Evolutionary conservation across 2,797 vertebrate species (phyloP).

Genomic region (Meriones psammophilus): DNA sequence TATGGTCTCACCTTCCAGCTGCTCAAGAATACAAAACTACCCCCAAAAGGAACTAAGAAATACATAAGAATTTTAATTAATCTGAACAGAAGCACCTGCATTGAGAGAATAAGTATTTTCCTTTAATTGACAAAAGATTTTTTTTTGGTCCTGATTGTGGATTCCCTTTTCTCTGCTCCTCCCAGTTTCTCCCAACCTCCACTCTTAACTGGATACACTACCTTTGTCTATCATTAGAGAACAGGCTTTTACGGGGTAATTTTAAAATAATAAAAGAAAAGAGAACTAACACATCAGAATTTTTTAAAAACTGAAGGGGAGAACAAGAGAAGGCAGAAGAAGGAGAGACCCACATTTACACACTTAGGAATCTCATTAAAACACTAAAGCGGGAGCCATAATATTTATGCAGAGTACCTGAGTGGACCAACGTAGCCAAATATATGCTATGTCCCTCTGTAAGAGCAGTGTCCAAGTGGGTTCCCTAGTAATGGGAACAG

Average conservation of each 20-base stretch:
- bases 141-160: neutral
- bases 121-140: neutral
- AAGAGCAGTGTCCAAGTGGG: no score
- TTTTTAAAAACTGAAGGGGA: neutral
- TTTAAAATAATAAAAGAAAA: neutral
- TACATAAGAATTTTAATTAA: conserved; percentile 39
- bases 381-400: neutral
- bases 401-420: neutral
- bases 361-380: neutral
- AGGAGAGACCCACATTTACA: neutral
- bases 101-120: conserved; percentile 5
- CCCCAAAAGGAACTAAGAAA: conserved; percentile 29
- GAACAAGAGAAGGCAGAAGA: neutral
- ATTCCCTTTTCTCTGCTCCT: no score
- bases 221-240: neutral
- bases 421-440: neutral
- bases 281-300: no score
- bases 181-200: neutral
- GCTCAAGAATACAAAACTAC: conserved; percentile 35
- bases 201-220: no score
- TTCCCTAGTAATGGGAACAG: no score
- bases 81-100: conserved; percentile 37
- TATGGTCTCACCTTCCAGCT: conserved; percentile 25
- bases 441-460: neutral
- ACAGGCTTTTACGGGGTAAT: neutral